Evolutionary conservation across 1,140 invertebrate genomes (phyloP).

Genomic region (Diprion similis): DNA sequence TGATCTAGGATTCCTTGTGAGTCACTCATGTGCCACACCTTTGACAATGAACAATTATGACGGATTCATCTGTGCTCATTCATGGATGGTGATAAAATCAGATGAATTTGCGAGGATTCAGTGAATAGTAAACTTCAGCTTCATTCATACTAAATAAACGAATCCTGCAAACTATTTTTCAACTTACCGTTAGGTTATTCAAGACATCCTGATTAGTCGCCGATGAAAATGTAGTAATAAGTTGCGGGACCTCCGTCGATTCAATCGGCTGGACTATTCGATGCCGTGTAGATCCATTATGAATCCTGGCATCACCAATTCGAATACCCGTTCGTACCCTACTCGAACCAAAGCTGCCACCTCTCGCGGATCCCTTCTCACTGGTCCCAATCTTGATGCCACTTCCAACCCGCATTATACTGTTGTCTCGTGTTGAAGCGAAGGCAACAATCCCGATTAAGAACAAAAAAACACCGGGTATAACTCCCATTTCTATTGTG

Average conservation of each 20-base stretch:
- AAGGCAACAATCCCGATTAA: background rate
- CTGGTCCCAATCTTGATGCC: constrained; percentile 52
- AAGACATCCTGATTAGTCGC: background rate
- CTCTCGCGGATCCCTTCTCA: constrained; percentile 36
- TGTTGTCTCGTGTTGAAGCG: constrained; percentile 27
- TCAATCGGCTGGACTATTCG: constrained; percentile 43
- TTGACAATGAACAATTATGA: too few relatives aligned
- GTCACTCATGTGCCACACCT: too few relatives aligned
- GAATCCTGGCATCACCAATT: constrained; percentile 48
- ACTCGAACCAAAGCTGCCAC: constrained; percentile 27
- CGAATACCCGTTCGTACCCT: constrained; percentile 48
- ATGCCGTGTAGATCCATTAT: constrained; percentile 49
- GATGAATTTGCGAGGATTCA: too few relatives aligned
- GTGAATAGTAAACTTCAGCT: too few relatives aligned
- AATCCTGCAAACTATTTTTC: too few relatives aligned
- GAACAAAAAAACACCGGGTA: background rate
- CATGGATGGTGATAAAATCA: too few relatives aligned
- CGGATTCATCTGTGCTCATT: too few relatives aligned
- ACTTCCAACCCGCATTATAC: constrained; percentile 47
- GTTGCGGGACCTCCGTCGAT: constrained; percentile 30
- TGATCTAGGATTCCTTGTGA: too few relatives aligned
- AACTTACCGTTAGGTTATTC: background rate
- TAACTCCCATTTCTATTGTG: background rate
- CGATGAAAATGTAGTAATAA: background rate
- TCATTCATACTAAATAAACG: too few relatives aligned